Evolutionary conservation across 2,797 vertebrate species (phyloP), one percentile per base, ranked within the genome.

Genomic region (Paedocypris micromegethes): DNA sequence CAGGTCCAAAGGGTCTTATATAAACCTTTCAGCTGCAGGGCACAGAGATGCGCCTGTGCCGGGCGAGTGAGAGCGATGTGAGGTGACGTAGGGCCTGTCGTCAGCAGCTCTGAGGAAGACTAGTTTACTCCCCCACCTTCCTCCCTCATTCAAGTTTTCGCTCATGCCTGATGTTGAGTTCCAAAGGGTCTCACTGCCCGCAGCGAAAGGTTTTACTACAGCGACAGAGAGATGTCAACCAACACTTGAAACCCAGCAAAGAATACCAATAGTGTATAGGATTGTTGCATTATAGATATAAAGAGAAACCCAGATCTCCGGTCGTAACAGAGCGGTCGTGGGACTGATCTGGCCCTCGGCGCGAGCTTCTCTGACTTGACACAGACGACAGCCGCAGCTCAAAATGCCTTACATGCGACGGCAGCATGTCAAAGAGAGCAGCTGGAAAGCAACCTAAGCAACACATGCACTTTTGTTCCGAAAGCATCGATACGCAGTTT

Each of bases 21-120:
- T 76, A 76, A 74, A 70, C 47, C 68, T 58, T 68, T 69, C 46
- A 49, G 75, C 77, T 70, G n/a, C 9, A 54, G 68, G 75, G 43
- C 50, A 74, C 9, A 51, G 6, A 48, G 47, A 39, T 46, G 41
- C 37, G 4, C 49, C 46, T 44, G 64, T 58, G 64, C 8, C 3
- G 6, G 3, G 51, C 6, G 23, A 42, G 59, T 58, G 42, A 52
- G 47, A 61, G 53, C 42, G 39, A 70, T 54, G 39, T 8, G 47
- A 73, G 64, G 65, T 76, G 77, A 73, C 66, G 66, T 65, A 73
- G 62, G 60, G 60, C 64, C 46, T 76, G 74, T 76, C 66, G 72
- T 78, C 70, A 73, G 73, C 75, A 75, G 49, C 71, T 65, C 64
- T 59, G 66, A 66, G 51, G 58, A 64, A 60, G 56, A 68, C 59